Conservation (phyloP, 2,888 invertebrate species). For the Zootermopsis nevadensis region DNA sequence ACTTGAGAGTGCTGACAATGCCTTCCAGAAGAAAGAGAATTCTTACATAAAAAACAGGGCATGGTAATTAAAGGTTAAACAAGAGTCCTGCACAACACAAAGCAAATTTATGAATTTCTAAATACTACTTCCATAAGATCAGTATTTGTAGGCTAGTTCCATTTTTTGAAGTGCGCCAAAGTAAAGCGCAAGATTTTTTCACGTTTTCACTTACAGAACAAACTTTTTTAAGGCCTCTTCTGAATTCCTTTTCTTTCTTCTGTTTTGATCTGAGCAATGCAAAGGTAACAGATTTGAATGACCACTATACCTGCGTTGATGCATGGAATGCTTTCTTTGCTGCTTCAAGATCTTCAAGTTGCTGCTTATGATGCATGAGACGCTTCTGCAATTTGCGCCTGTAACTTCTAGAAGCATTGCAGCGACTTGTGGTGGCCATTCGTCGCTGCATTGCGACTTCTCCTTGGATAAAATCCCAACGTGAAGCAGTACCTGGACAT, state of each 20-base stretch:
- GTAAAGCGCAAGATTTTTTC: too few relatives aligned
- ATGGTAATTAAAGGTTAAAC: too few relatives aligned
- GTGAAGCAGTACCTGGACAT: slow-evolving; percentile 60
- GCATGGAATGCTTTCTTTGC: slow-evolving; percentile 72
- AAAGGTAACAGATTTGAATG: not conserved
- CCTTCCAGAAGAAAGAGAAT: slow-evolving; percentile 56
- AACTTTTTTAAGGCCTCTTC: too few relatives aligned
- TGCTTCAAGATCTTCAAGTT: slow-evolving; percentile 76
- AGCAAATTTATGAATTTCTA: too few relatives aligned
- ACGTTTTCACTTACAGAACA: not conserved
- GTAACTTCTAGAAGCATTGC: slow-evolving; percentile 66
- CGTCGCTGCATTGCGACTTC: slow-evolving; percentile 71
- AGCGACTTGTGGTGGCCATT: slow-evolving; percentile 54
- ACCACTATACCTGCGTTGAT: slow-evolving; percentile 61
- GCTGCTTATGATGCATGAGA: slow-evolving; percentile 74
- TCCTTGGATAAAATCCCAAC: slow-evolving; percentile 94
- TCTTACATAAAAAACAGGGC: too few relatives aligned
- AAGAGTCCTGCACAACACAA: too few relatives aligned
- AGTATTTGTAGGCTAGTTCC: too few relatives aligned
- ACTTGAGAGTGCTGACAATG: slow-evolving; percentile 62
- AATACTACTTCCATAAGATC: too few relatives aligned
- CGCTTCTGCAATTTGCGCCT: slow-evolving; percentile 79
- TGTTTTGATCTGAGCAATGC: too few relatives aligned
- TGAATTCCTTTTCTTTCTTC: too few relatives aligned
- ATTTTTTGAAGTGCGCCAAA: too few relatives aligned